Evolutionary conservation across 2,888 invertebrate species (phyloP).

Genomic region (Tipula lateralis): DNA sequence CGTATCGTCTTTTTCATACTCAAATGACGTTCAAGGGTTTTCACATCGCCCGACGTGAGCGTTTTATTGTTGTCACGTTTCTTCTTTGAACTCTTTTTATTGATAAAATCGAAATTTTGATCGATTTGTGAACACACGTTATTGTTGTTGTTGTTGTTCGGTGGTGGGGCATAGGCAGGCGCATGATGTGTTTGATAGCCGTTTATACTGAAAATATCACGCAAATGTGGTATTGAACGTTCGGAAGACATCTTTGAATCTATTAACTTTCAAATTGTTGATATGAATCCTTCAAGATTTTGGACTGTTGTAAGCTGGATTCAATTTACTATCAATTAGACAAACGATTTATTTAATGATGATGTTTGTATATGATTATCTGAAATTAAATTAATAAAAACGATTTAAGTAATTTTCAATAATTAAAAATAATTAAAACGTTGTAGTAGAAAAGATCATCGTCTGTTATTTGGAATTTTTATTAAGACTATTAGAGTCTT

Average conservation of each 20-base stretch:
- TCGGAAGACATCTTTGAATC: slow-evolving; percentile 59
- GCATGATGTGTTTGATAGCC: slow-evolving; percentile 43
- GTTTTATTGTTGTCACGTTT: slow-evolving; percentile 65
- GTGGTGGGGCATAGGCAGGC: slow-evolving; percentile 41
- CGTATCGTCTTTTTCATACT: slow-evolving; percentile 84
- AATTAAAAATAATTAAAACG: neutral
- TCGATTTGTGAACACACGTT: slow-evolving; percentile 30
- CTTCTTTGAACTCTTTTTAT: slow-evolving; percentile 52
- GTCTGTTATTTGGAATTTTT: neutral
- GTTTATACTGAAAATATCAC: slow-evolving; percentile 67
- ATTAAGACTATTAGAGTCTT: neutral
- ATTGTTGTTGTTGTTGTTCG: slow-evolving; percentile 41
- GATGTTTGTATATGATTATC: neutral
- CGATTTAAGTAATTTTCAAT: neutral
- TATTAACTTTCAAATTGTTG: neutral
- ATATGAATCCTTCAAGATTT: neutral
- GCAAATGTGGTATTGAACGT: slow-evolving; percentile 68
- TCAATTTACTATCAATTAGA: neutral
- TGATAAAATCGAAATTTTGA: neutral
- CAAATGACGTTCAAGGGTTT: slow-evolving; percentile 72
- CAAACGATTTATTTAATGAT: neutral
- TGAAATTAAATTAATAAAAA: neutral
- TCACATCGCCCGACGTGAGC: slow-evolving; percentile 61
- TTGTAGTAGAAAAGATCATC: neutral
- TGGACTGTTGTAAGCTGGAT: neutral